phyloP scores from a whole-genome alignment of 2,113 vertebrate species.

The Triplophysa rosa region DNA sequence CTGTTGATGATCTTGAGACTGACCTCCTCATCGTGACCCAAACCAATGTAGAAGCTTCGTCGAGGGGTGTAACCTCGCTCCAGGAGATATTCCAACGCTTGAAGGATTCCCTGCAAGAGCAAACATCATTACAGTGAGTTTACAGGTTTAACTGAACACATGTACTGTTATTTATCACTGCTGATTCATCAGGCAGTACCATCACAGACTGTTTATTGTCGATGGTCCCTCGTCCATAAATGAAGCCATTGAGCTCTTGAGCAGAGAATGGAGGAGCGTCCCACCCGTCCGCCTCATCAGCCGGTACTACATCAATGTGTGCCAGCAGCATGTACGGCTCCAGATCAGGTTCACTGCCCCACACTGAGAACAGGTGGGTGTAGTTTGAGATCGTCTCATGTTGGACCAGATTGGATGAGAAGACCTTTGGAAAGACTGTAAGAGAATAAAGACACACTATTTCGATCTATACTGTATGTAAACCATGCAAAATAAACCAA shows the following conservation, averaged over 20 bases:
- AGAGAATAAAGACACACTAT: neutral
- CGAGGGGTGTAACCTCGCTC: conserved; percentile 79
- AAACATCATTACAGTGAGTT: conserved; percentile 18
- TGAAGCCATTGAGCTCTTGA: conserved; percentile 84
- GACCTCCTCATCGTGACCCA: conserved; percentile 96
- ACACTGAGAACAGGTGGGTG: conserved; percentile 86
- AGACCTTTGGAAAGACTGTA: conserved; percentile 87
- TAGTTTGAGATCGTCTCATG: conserved; percentile 86
- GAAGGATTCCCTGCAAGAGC: conserved; percentile 82
- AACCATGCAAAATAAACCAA: neutral
- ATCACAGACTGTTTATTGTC: conserved; percentile 89
- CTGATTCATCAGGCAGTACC: conserved; percentile 73
- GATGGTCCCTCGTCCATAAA: conserved; percentile 89
- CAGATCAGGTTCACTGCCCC: conserved; percentile 75
- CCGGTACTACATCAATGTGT: conserved; percentile 93
- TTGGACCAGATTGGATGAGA: conserved; percentile 81
- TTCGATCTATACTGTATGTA: neutral
- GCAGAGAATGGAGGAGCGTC: conserved; percentile 90
- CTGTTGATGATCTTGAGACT: neutral
- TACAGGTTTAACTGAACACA: neutral
- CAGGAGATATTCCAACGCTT: conserved; percentile 88
- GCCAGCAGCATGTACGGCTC: conserved; percentile 88
- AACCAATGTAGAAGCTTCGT: conserved; percentile 85
- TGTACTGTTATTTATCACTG: conserved; percentile 58
- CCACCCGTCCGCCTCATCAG: conserved; percentile 81